A percentile compares a stretch with the other conserved stretches of the same genome.
phyloP scores from a whole-genome alignment of 1,140 invertebrate genomes.

The Eulimnadia texana region DNA sequence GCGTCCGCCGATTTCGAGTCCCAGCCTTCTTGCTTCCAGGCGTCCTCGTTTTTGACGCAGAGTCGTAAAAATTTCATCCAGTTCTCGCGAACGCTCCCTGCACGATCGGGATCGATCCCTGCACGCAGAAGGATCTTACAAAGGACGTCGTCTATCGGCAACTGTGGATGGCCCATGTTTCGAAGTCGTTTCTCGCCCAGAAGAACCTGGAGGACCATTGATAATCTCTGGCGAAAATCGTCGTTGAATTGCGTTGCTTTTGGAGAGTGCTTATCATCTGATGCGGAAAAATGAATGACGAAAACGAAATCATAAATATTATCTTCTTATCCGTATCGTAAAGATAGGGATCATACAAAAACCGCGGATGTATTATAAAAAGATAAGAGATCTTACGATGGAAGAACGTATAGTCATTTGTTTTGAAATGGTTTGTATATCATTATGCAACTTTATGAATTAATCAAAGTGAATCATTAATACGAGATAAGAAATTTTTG shows the following conservation, averaged over 20 bases:
- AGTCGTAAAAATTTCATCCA: slow-evolving; percentile 5
- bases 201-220: slow-evolving; percentile 1
- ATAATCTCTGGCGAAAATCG: background rate
- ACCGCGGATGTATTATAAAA: no score
- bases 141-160: background rate
- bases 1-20: slow-evolving; percentile 4
- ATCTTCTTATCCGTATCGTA: no score
- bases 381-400: no score
- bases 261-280: background rate
- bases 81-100: background rate
- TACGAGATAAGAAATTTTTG: no score
- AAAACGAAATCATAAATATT: no score
- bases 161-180: slow-evolving; percentile 5
- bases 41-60: slow-evolving; percentile 11
- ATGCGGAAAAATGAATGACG: background rate
- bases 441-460: no score
- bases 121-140: background rate
- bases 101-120: background rate
- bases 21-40: slow-evolving; percentile 10
- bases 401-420: no score
- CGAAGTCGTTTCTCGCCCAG: background rate
- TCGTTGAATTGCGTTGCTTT: background rate
- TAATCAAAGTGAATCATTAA: no score
- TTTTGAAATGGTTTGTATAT: no score
- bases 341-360: no score